phyloP scores from a whole-genome alignment of 2,888 invertebrate genomes.

The Silvanus unidentatus region DNA sequence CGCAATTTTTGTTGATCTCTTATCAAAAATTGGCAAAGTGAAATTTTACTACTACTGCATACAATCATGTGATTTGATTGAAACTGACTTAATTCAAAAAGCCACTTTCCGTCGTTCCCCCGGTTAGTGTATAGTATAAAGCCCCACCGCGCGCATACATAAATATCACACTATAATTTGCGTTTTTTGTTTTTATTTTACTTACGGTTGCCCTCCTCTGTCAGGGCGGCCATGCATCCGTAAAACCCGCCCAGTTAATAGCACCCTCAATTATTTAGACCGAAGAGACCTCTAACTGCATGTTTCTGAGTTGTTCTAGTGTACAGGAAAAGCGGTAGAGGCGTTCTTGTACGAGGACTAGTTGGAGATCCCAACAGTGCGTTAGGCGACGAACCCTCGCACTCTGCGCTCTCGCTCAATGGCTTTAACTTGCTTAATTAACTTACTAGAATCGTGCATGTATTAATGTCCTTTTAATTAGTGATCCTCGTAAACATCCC shows the following conservation, averaged over 20 bases:
- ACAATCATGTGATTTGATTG: slow-evolving; percentile 49
- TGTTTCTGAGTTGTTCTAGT: not conserved
- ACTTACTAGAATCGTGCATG: no score
- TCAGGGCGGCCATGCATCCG: slow-evolving; percentile 49
- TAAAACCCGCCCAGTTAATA: slow-evolving; percentile 50
- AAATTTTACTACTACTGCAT: slow-evolving; percentile 7
- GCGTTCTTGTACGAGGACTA: slow-evolving; percentile 14
- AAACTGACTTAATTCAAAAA: slow-evolving; percentile 48
- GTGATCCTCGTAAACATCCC: no score
- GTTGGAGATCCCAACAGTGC: not conserved
- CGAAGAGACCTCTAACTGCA: slow-evolving; percentile 30
- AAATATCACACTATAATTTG: slow-evolving; percentile 47
- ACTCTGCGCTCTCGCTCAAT: no score
- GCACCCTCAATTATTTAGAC: slow-evolving; percentile 44
- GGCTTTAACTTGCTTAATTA: no score
- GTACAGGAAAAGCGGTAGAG: slow-evolving; percentile 5
- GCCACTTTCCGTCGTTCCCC: slow-evolving; percentile 42
- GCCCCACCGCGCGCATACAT: slow-evolving; percentile 46
- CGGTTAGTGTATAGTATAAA: slow-evolving; percentile 25
- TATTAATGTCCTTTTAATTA: no score
- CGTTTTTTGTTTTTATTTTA: slow-evolving; percentile 46
- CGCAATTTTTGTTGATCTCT: no score
- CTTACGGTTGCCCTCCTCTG: slow-evolving; percentile 44
- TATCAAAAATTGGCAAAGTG: not conserved
- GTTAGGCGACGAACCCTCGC: not conserved